A percentile compares a stretch with the other conserved stretches of the same genome.
phyloP scores from a whole-genome alignment of 2,888 invertebrate genomes.

The Criorhina ranunculi region DNA sequence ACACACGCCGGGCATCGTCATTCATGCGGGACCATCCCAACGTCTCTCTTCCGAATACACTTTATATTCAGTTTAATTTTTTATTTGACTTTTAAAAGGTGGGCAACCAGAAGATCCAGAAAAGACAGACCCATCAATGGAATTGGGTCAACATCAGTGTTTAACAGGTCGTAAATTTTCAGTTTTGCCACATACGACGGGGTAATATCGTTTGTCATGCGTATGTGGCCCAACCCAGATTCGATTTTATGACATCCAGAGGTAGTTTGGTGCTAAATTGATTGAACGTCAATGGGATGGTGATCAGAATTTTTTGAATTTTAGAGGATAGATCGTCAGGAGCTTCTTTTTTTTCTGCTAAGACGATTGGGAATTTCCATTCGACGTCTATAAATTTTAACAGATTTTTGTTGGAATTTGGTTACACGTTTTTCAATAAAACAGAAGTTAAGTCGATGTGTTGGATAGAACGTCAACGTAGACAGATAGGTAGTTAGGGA shows the following conservation, averaged over 20 bases:
- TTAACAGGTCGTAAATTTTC: constrained; percentile 71
- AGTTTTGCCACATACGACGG: constrained; percentile 32
- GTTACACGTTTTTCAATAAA: too few relatives aligned
- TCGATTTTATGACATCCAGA: constrained; percentile 27
- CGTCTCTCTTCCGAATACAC: constrained; percentile 32
- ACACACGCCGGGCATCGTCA: constrained; percentile 12
- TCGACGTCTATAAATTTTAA: background rate
- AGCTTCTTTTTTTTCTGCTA: background rate
- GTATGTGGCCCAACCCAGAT: constrained; percentile 21
- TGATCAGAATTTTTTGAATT: constrained; percentile 14
- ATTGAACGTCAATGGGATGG: constrained; percentile 44
- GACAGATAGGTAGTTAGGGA: too few relatives aligned
- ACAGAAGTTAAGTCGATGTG: too few relatives aligned
- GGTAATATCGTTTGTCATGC: constrained; percentile 24
- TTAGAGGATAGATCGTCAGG: background rate
- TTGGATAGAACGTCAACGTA: too few relatives aligned
- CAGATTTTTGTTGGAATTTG: background rate
- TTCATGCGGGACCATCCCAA: constrained; percentile 50
- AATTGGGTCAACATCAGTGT: constrained; percentile 72
- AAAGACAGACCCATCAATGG: constrained; percentile 56
- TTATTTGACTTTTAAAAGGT: constrained; percentile 46
- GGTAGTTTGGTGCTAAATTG: constrained; percentile 36
- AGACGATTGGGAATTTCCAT: background rate
- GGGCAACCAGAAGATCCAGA: constrained; percentile 58
- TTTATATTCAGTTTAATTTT: constrained; percentile 16